A percentile compares a stretch with the other conserved stretches of the same genome.
phyloP scores from a whole-genome alignment of 2,113 vertebrate species.

The Dasypus novemcinctus region DNA sequence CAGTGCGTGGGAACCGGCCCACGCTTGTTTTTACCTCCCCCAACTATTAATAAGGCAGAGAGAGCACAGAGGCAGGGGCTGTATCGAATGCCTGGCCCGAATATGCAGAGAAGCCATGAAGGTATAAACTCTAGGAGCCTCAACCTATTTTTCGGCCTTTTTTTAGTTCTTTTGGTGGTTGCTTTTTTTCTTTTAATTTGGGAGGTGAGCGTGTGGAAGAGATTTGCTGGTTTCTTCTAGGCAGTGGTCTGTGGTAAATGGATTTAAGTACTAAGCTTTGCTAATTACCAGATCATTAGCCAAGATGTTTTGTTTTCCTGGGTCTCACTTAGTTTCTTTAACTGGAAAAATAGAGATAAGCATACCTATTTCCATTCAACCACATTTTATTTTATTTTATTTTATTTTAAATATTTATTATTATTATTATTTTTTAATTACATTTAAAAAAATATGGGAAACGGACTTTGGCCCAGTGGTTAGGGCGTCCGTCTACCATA shows the following conservation, averaged over 20 bases:
- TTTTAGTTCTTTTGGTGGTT: neutral
- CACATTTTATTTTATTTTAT: neutral
- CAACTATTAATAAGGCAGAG: neutral
- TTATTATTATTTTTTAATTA: no score
- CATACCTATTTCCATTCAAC: neutral
- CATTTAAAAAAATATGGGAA: no score
- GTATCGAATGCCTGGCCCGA: neutral
- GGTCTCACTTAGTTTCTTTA: neutral
- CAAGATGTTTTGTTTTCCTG: neutral
- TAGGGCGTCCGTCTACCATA: no score
- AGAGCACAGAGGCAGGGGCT: neutral
- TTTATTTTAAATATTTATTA: no score
- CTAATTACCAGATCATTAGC: neutral
- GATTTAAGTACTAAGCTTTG: neutral
- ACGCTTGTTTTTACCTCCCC: neutral
- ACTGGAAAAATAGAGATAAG: neutral
- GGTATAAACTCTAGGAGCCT: neutral
- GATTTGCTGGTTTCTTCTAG: neutral
- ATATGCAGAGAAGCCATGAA: neutral
- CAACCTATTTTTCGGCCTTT: neutral
- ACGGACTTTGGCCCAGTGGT: no score
- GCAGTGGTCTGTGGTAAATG: neutral
- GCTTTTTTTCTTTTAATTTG: neutral
- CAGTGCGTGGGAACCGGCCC: neutral
- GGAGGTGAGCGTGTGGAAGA: neutral